These are phyloP conservation scores for Phasianus colchicus DNA, from an alignment of 2,113 vertebrate genomes.

Conservation along the genomic window DNA sequence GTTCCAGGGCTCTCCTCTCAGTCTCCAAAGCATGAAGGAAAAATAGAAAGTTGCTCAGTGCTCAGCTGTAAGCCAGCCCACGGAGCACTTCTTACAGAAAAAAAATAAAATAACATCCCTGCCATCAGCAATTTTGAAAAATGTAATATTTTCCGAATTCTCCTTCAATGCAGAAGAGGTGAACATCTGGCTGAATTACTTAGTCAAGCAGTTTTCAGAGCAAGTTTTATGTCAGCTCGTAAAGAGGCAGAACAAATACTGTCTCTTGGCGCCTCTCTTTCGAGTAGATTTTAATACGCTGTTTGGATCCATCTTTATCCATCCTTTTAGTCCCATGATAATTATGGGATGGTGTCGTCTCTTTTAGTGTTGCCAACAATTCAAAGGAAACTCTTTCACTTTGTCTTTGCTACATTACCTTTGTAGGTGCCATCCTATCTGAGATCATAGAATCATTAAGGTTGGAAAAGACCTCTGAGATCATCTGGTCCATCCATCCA, in stretches of 20 bases:
- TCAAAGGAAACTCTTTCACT: not conserved
- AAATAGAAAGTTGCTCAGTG: conserved; percentile 45
- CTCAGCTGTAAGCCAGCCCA: conserved; percentile 51
- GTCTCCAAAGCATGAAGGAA: conserved; percentile 54
- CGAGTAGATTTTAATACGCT: not conserved
- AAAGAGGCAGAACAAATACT: conserved; percentile 56
- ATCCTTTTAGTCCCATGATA: not conserved
- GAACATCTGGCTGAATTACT: conserved; percentile 83
- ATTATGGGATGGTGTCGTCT: not conserved
- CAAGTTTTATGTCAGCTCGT: conserved; percentile 76
- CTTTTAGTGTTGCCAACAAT: not conserved
- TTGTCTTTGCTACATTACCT: not conserved
- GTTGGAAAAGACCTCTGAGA: no score
- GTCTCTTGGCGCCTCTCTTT: conserved; percentile 12
- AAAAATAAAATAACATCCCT: conserved; percentile 27
- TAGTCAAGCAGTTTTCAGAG: conserved; percentile 72
- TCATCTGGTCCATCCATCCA: no score
- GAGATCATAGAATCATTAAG: not conserved
- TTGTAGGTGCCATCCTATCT: not conserved
- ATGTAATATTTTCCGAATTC: conserved; percentile 79
- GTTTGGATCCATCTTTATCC: not conserved
- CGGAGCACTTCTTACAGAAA: not conserved
- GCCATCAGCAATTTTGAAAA: conserved; percentile 72
- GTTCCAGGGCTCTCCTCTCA: conserved; percentile 44
- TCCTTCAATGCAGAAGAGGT: conserved; percentile 72